These are phyloP conservation scores for Phytoseiulus persimilis DNA, from an alignment of 2,888 invertebrate species.

Conservation along the genomic window DNA sequence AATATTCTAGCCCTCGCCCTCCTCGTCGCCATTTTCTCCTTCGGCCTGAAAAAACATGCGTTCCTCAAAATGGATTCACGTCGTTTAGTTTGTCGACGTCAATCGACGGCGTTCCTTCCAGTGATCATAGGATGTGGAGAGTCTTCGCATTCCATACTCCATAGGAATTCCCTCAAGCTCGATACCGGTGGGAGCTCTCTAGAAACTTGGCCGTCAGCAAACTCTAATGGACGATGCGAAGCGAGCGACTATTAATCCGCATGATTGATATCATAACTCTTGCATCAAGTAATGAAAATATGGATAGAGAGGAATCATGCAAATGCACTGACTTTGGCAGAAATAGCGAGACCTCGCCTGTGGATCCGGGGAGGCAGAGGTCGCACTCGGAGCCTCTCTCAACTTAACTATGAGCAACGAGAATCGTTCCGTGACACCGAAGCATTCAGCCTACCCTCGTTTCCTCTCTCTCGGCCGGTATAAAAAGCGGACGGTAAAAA, in stretches of 20 bases:
- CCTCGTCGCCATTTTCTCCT: not conserved
- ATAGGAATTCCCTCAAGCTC: not conserved
- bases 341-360: not conserved
- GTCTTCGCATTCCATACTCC: not conserved
- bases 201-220: not conserved
- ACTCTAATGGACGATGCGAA: slow-evolving; percentile 5
- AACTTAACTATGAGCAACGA: not conserved
- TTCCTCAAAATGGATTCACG: not conserved
- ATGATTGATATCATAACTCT: not conserved
- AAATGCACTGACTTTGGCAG: not conserved
- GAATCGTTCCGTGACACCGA: not conserved
- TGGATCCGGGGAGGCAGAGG: not conserved
- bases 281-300: not conserved
- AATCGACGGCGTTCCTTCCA: not conserved
- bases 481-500: not conserved
- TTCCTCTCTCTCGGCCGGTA: not conserved
- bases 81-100: not conserved
- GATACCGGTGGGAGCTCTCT: not conserved
- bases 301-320: not conserved
- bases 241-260: not conserved
- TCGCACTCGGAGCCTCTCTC: not conserved
- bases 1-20: not conserved
- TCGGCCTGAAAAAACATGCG: slow-evolving; percentile 5
- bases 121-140: not conserved
- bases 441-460: not conserved